Conservation (phyloP, 2,113 vertebrate genomes). For the Abramis brama region DNA sequence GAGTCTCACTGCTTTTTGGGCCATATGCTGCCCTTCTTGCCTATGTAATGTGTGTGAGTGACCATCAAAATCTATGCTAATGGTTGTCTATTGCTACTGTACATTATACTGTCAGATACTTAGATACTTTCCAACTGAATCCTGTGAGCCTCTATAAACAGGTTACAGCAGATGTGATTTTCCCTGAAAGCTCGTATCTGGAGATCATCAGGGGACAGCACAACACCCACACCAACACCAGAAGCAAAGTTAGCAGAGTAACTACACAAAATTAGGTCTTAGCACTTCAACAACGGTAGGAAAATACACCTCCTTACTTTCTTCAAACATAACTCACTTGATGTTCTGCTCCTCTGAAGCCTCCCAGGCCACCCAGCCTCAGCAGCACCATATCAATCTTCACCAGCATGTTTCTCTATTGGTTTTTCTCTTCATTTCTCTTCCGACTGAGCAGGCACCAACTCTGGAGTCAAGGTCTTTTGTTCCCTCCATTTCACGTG, state of each 20-base stretch:
- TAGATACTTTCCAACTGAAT: constrained; percentile 21
- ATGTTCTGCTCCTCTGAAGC: constrained; percentile 23
- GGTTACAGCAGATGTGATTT: constrained; percentile 68
- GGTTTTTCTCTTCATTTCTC: constrained; percentile 14
- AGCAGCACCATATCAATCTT: constrained; percentile 54
- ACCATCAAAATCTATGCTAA: neutral
- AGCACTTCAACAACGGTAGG: constrained; percentile 54
- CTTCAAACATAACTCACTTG: constrained; percentile 39
- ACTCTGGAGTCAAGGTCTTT: constrained; percentile 64
- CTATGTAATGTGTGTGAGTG: neutral
- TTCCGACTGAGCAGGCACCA: constrained; percentile 17
- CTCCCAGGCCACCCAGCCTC: constrained; percentile 50
- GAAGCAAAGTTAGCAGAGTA: constrained; percentile 68
- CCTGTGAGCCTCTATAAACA: constrained; percentile 68
- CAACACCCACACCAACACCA: constrained; percentile 57
- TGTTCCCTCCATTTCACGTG: constrained; percentile 54
- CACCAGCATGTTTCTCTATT: constrained; percentile 36
- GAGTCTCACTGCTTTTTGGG: neutral
- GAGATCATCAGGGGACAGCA: constrained; percentile 62
- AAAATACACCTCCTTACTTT: constrained; percentile 34
- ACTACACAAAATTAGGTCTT: constrained; percentile 67
- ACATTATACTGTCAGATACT: neutral
- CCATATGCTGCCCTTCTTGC: neutral
- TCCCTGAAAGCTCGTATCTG: constrained; percentile 61
- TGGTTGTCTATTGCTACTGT: constrained; percentile 54